Conservation (phyloP, 2,797 vertebrate genomes). For the Remorina albescens region DNA sequence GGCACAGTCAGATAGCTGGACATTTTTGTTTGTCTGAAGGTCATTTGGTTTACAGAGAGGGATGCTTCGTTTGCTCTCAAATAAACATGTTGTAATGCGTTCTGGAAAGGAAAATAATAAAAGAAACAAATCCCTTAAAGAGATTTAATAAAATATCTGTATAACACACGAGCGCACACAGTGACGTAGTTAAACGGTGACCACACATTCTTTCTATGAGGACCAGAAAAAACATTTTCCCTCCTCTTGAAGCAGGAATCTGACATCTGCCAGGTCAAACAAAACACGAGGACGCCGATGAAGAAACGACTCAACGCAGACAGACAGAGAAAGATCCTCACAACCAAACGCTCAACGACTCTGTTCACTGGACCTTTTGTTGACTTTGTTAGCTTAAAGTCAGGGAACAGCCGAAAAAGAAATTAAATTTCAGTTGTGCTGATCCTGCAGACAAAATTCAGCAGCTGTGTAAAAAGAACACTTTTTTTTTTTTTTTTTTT, state of each 20-base stretch:
- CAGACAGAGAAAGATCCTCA: conserved; percentile 13
- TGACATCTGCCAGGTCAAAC: conserved; percentile 11
- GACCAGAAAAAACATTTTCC: too few relatives aligned
- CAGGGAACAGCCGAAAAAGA: neutral
- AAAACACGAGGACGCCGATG: neutral
- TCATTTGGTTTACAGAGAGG: conserved; percentile 7
- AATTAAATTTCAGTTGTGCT: conserved; percentile 25
- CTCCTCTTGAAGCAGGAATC: too few relatives aligned
- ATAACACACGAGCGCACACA: conserved; percentile 46
- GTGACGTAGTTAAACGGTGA: conserved; percentile 41
- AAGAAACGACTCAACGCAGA: neutral
- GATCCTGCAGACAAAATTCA: conserved; percentile 46
- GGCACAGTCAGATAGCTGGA: conserved; percentile 16
- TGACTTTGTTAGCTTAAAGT: neutral
- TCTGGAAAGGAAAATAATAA: conserved; percentile 25
- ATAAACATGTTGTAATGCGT: conserved; percentile 43
- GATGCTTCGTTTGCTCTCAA: conserved; percentile 21
- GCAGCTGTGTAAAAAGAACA: conserved; percentile 37
- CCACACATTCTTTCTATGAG: conserved; percentile 6
- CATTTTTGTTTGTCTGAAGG: conserved; percentile 22
- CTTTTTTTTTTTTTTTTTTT: conserved; percentile 15
- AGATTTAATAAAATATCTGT: conserved; percentile 53
- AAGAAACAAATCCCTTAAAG: conserved; percentile 22
- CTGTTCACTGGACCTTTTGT: conserved; percentile 11
- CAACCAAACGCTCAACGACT: conserved; percentile 2